Base-by-base conservation (phyloP, 64 coral and sea anemone genomes). In the Stichodactyla helianthus region DNA sequence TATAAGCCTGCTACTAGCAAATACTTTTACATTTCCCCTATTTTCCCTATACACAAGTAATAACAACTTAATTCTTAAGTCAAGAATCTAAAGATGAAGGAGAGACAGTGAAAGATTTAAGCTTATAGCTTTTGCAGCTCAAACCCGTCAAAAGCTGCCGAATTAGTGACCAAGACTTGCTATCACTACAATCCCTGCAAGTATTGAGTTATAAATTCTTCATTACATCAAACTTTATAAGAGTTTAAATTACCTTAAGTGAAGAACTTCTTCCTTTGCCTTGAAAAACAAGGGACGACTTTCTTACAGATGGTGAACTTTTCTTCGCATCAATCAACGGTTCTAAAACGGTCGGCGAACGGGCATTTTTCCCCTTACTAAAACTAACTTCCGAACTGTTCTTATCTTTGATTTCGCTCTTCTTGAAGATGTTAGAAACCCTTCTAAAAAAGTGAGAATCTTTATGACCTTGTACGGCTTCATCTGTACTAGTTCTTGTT, bases 391-490 rank as follows among this genome's bases (percentile, higher is more conserved):
- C 68, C 68, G 27, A 31, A 11, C 14, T 58, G 26, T 4, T 74
- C 26, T 13, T 31, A 13, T 74, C 26, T 13, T 74, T 74, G 68
- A 11, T 74, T 31, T 74, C 68, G 27, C 68, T 74, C 23, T 74
- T 74, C 68, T 74, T 74, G 13, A 74, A 74, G 68, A 74, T 74
- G 68, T 74, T 74, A 31, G 68, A 74, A 74, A 74, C 68, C 26
- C 68, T 74, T 31, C 68, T 74, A 13, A 74, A 74, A 23, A 74
- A 74, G 12, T 9, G 68, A 4, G 26, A 74, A 12, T 74, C 68
- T 31, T 13, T 74, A 14, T n/a, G 68, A 74, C 7, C 23, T 74
- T 74, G n/a, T 11, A 13, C 27, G 10, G 27, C 25, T 74, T 31
- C 68, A 6, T 74, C 68, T 12, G 68, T 27, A 25, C 27, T n/a